A percentile compares a stretch with the other conserved stretches of the same genome.
phyloP scores from a whole-genome alignment of 92 coral and sea anemone genomes.

The Desmophyllum pertusum region DNA sequence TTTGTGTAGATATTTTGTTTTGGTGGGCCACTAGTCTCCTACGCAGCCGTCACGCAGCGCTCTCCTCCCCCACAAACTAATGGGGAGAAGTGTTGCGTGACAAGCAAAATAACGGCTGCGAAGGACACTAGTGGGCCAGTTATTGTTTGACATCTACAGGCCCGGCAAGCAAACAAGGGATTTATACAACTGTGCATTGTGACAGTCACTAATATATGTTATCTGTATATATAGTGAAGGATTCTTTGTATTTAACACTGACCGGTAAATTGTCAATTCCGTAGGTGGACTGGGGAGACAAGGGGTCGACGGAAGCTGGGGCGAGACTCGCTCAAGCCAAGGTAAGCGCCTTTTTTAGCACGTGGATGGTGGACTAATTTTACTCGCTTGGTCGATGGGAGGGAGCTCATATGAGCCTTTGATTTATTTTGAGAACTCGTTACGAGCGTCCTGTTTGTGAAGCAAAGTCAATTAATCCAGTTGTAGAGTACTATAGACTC shows the following conservation, averaged over 20 bases:
- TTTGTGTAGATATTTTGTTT: no score
- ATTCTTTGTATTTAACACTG: neutral
- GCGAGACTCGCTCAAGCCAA: constrained; percentile 88
- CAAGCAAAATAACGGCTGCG: no score
- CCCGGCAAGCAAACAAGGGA: neutral
- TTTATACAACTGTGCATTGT: neutral
- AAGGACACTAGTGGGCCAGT: no score
- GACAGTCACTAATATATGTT: neutral
- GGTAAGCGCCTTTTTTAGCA: no score
- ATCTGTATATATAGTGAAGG: neutral
- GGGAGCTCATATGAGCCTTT: neutral
- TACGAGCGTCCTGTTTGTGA: neutral
- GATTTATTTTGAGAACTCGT: neutral
- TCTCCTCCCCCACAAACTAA: no score
- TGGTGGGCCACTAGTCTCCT: no score
- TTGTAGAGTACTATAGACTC: no score
- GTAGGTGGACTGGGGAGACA: constrained; percentile 98
- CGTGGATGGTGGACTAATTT: no score
- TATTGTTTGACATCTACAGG: neutral
- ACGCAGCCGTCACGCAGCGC: no score
- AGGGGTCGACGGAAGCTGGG: constrained; percentile 98
- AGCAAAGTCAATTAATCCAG: neutral
- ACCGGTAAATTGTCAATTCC: neutral
- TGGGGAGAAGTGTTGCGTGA: no score
- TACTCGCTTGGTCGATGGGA: no score